Conservation (phyloP, 2,113 vertebrate species). For the Otis tarda region DNA sequence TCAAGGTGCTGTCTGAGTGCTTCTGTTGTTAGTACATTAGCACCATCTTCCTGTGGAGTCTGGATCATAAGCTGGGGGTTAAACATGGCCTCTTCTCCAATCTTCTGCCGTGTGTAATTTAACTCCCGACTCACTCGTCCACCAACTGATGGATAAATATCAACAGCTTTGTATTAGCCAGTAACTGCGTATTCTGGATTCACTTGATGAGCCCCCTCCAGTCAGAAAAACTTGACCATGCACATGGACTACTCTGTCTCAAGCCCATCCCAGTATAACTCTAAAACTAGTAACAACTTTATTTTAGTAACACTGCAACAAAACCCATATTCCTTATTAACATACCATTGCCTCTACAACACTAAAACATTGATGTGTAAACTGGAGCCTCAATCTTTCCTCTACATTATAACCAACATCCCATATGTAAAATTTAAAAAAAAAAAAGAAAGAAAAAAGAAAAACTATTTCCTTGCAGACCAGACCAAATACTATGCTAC, state of each 20-base stretch:
- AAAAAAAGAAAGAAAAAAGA: not conserved
- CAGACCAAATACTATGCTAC: constrained; percentile 64
- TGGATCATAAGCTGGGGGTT: constrained; percentile 99
- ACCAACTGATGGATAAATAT: constrained; percentile 83
- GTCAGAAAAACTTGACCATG: not conserved
- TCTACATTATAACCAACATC: constrained; percentile 5
- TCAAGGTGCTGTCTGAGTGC: constrained; percentile 94
- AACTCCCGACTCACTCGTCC: constrained; percentile 97
- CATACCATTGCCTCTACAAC: not conserved
- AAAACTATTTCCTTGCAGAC: constrained; percentile 49
- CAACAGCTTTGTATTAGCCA: constrained; percentile 56
- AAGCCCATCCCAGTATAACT: not conserved
- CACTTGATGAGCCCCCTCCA: not conserved
- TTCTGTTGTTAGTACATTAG: constrained; percentile 90
- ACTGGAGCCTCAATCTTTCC: not conserved
- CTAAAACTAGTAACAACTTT: not conserved
- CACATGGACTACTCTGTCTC: not conserved
- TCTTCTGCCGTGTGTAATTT: constrained; percentile 97
- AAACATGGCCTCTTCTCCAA: constrained; percentile 98
- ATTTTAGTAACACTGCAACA: not conserved
- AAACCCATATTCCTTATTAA: not conserved
- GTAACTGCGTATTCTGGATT: not conserved
- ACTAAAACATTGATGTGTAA: not conserved
- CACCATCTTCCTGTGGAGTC: constrained; percentile 91
- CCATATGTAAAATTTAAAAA: not conserved